Evolutionary conservation across 1,140 invertebrate species (phyloP).

Genomic region (Lanistes nyassanus): DNA sequence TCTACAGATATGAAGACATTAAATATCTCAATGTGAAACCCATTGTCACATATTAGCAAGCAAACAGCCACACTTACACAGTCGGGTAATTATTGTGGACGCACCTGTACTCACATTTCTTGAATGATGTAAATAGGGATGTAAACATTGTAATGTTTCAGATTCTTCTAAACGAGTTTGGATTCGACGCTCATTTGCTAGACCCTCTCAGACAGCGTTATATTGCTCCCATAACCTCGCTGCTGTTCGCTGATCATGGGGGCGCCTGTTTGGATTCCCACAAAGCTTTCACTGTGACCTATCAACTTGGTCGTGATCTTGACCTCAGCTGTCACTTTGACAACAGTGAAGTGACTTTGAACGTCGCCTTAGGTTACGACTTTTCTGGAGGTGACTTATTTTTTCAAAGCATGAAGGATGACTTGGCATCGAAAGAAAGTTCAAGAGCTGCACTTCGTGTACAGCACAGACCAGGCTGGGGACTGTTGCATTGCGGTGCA

Average conservation of each 20-base stretch:
- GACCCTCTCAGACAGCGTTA: constrained; percentile 60
- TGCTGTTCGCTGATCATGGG: constrained; percentile 63
- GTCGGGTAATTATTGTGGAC: no score
- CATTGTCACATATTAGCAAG: not conserved
- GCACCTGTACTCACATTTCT: no score
- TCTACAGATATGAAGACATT: not conserved
- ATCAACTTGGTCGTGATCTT: constrained; percentile 62
- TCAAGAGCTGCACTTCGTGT: constrained; percentile 27
- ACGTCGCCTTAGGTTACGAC: constrained; percentile 62
- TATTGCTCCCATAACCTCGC: constrained; percentile 56
- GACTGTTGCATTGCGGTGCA: constrained; percentile 66
- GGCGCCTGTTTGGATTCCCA: constrained; percentile 66
- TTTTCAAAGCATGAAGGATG: constrained; percentile 61
- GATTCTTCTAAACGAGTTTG: constrained; percentile 66
- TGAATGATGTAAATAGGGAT: not conserved
- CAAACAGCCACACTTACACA: not conserved
- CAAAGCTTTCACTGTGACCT: constrained; percentile 67
- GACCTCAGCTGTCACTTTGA: constrained; percentile 68
- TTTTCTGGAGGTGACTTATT: constrained; percentile 65
- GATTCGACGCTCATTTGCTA: constrained; percentile 66
- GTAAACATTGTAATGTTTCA: constrained; percentile 33
- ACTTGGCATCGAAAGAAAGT: constrained; percentile 16
- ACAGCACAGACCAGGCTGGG: constrained; percentile 52
- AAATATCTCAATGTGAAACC: not conserved
- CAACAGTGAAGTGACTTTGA: constrained; percentile 69